Base-by-base conservation (phyloP, 2,113 vertebrate genomes). In the Psittacula cyanocephala region DNA sequence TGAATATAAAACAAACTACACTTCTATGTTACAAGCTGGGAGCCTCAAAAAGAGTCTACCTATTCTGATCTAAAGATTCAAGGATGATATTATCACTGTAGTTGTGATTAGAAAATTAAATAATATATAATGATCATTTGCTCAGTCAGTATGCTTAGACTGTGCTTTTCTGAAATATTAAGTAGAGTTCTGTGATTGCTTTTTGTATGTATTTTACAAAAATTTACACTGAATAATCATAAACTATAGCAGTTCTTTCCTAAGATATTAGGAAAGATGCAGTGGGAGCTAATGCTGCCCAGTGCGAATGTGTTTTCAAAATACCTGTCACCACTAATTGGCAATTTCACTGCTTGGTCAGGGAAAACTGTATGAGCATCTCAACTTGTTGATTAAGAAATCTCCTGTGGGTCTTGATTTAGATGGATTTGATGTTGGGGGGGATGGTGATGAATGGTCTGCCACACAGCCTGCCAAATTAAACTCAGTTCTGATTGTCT, bases 291-390 rank as follows among this genome's bases (percentile, higher is more conserved):
- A 88, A 92, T 49, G 24, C 17, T 84, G 29, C 41, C 29, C 43
- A 25, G 0, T 44, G 29, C 69, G 62, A 89, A 20, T 39, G 62
- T 25, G 18, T 89, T 94, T 91, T 84, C 72, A 46, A 77, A 91
- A 81, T 67, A 89, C 50, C 69, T 83, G 72, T 89, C 86, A 91
- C 22, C 25, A 46, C 46, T 81, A 94, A 95, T 78, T 92, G 93
- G 60, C 28, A 84, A 78, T 87, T 91, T 57, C 3, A 28, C 37
- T 89, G 72, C 81, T 91, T 89, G 55, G n/a, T 92, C 25, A 37
- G 77, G 64, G 55, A 95, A 92, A 94, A 53, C 59, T 83, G 44
- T 63, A 67, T 37, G 14, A 81, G 28, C 46, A 78, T 33, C 50
- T 86, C 60, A 81, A 86, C 86, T 25, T 83, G 75, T 74, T 71